Evolutionary conservation across 2,888 invertebrate species (phyloP).

Genomic region (Mylabris sibirica): DNA sequence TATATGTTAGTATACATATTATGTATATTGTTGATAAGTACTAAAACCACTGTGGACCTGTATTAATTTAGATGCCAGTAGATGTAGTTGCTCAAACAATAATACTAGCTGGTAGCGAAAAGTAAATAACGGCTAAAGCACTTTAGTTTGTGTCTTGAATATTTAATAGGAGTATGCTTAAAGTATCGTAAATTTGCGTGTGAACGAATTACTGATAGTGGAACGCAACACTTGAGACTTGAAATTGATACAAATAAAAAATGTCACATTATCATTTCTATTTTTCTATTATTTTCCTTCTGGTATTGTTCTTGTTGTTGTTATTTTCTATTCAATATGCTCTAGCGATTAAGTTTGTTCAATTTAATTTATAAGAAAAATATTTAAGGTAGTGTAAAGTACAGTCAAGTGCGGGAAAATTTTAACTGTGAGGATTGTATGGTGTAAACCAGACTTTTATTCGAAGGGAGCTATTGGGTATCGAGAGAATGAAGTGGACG

Average conservation of each 20-base stretch:
- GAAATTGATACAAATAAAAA: neutral
- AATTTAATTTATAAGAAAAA: neutral
- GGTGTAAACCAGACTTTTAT: too few species aligned
- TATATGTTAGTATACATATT: neutral
- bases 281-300: neutral
- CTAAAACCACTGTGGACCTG: neutral
- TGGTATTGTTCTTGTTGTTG: neutral
- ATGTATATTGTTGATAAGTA: neutral
- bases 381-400: neutral
- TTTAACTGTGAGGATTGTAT: too few species aligned
- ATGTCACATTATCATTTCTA: neutral
- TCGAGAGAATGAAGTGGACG: too few species aligned
- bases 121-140: neutral
- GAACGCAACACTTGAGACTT: neutral
- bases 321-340: neutral
- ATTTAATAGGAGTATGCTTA: neutral
- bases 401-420: too few species aligned
- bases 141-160: neutral
- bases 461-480: too few species aligned
- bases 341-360: neutral
- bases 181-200: conserved; percentile 1
- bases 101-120: conserved; percentile 3
- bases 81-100: conserved; percentile 2
- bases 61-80: neutral
- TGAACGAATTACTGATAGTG: neutral